Conservation (phyloP, 1,140 invertebrate species). For the Drosophila sucinea region DNA sequence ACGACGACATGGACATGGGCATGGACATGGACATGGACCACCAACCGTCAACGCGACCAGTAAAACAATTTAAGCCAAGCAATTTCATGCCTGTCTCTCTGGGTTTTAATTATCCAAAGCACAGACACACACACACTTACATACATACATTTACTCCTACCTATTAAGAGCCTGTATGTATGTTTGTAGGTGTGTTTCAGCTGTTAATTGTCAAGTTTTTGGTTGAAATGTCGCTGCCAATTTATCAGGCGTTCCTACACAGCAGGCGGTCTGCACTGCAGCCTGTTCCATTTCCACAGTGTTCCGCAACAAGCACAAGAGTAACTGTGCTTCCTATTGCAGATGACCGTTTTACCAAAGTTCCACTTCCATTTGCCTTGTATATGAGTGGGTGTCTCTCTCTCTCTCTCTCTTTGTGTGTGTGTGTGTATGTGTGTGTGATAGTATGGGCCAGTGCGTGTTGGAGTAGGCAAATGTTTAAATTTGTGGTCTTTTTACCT, state of each 20-base stretch:
- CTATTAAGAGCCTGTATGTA: not conserved
- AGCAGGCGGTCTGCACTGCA: slow-evolving; percentile 50
- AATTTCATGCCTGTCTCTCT: slow-evolving; percentile 68
- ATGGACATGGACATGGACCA: slow-evolving; percentile 41
- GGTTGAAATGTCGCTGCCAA: slow-evolving; percentile 79
- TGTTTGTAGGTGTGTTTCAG: slow-evolving; percentile 38
- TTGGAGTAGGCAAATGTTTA: slow-evolving; percentile 79
- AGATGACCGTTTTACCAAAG: slow-evolving; percentile 81
- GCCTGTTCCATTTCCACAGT: slow-evolving; percentile 52
- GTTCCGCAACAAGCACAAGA: slow-evolving; percentile 26
- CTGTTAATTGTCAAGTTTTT: slow-evolving; percentile 76
- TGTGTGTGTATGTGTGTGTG: slow-evolving; percentile 17
- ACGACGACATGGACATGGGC: not conserved
- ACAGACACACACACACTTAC: slow-evolving; percentile 27
- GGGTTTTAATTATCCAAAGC: slow-evolving; percentile 71
- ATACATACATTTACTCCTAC: slow-evolving; percentile 14
- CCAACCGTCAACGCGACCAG: slow-evolving; percentile 43
- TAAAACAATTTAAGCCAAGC: slow-evolving; percentile 65
- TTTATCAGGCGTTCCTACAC: slow-evolving; percentile 64
- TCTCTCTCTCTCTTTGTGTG: slow-evolving; percentile 6
- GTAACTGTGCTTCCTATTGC: slow-evolving; percentile 55
- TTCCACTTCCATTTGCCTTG: slow-evolving; percentile 44
- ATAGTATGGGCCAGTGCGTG: slow-evolving; percentile 62
- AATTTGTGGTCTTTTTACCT: slow-evolving; percentile 77
- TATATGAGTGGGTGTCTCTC: slow-evolving; percentile 7